Evolutionary conservation across 2,888 invertebrate genomes (phyloP), one percentile per base, ranked within the genome.

Genomic region (Habrosyne pyritoides): DNA sequence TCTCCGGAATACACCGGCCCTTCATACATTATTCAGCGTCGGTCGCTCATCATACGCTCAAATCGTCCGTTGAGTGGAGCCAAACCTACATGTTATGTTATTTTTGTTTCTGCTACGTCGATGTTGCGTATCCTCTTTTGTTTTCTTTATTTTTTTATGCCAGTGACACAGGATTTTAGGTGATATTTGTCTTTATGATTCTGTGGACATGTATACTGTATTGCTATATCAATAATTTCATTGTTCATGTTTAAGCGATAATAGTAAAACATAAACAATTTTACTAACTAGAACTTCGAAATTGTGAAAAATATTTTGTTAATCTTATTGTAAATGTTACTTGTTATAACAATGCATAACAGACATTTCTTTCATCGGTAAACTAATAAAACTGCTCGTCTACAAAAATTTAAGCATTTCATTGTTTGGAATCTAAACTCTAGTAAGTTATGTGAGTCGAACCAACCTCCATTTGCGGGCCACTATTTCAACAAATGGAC

Each of bases 11-110:
- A 63, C 57, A 57, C 57, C 66, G 66, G 63, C 64, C 67, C 79
- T 72, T 82, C 79, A 84, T 84, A 73, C 75, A 84, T 84, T 65
- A 84, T 84, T 84, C 83, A 84, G 72, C 49, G 61, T 56, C 56
- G 63, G 62, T 57, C 75, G 73, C 76, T 71, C 81, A 82, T 82
- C 82, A 81, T 75, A 73, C 75, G 71, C 68, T 66, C 75, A 73
- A 75, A 81, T 72, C 77, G 72, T 55, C 57, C 42, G 42, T 52
- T 59, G 61, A 71, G 61, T 63, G 56, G 66, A 56, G n/a, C n/a
- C n/a, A n/a, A n/a, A 60, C 69, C 70, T 63, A 69, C 60, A 63
- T 61, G 58, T 65, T 64, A 69, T 76, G 73, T 75, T 67, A 66
- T 67, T 68, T 65, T 75, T 77, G 69, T 67, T 73, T 64, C 62